These are phyloP conservation scores for Lutjanus campechanus DNA, from an alignment of 2,797 vertebrate genomes.

Conservation along the genomic window DNA sequence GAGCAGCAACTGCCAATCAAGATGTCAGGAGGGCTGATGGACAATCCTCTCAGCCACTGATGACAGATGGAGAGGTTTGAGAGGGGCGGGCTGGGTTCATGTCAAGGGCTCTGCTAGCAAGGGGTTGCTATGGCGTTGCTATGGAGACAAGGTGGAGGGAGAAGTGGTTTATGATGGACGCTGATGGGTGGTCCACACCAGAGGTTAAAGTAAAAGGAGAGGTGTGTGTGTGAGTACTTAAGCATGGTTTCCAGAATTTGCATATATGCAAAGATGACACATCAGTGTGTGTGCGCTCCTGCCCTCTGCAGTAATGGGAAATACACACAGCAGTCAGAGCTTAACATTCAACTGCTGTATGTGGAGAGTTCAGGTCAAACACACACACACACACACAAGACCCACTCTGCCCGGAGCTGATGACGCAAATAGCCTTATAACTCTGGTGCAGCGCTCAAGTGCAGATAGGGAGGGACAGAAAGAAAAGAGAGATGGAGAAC, in stretches of 20 bases:
- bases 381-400: slow-evolving; percentile 22
- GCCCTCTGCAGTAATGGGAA: slow-evolving; percentile 32
- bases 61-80: slow-evolving; percentile 67
- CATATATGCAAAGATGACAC: slow-evolving; percentile 39
- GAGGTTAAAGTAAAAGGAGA: slow-evolving; percentile 38
- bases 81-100: slow-evolving; percentile 66
- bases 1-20: slow-evolving; percentile 70
- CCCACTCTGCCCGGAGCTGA: slow-evolving; percentile 61
- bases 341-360: slow-evolving; percentile 43
- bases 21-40: slow-evolving; percentile 61
- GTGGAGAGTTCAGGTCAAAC: slow-evolving; percentile 47
- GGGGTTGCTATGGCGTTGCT: slow-evolving; percentile 69
- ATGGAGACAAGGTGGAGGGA: slow-evolving; percentile 66
- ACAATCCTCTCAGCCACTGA: slow-evolving; percentile 68
- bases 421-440: slow-evolving; percentile 76
- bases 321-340: slow-evolving; percentile 52
- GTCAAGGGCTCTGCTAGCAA: slow-evolving; percentile 66
- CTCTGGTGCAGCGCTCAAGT: slow-evolving; percentile 49
- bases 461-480: slow-evolving; percentile 52
- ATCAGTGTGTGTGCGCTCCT: slow-evolving; percentile 20
- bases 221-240: slow-evolving; percentile 2
- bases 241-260: slow-evolving; percentile 8
- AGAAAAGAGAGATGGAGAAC: slow-evolving; percentile 28
- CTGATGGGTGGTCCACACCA: slow-evolving; percentile 44
- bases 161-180: slow-evolving; percentile 63